These are phyloP conservation scores for Tragopan temminckii DNA, from an alignment of 2,797 vertebrate species.

Conservation along the genomic window DNA sequence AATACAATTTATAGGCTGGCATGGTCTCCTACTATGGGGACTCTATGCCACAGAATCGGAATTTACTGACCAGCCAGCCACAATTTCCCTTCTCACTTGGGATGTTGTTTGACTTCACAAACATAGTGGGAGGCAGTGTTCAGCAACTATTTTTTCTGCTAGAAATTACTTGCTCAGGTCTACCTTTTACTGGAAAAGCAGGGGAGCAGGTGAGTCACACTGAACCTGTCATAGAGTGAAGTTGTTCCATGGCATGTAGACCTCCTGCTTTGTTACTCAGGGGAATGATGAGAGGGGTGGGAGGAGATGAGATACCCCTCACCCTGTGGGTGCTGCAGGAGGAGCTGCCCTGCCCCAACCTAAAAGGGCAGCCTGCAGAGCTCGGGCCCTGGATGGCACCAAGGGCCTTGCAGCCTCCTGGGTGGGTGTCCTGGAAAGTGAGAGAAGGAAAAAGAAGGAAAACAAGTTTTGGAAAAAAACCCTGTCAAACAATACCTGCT, in stretches of 20 bases:
- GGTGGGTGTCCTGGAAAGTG: neutral
- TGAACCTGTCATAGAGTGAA: neutral
- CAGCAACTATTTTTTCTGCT: neutral
- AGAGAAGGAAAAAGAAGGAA: neutral
- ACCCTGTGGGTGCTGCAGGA: rapidly evolving
- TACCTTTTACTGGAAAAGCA: neutral
- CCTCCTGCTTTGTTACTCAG: neutral
- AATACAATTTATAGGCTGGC: neutral
- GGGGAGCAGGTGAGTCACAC: neutral
- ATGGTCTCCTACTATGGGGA: neutral
- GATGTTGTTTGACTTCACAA: neutral
- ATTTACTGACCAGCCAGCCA: neutral
- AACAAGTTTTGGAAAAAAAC: neutral
- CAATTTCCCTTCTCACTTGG: too few species aligned
- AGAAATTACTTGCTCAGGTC: neutral
- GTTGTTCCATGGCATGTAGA: neutral
- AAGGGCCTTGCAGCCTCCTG: neutral
- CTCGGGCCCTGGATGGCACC: neutral
- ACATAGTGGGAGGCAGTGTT: neutral
- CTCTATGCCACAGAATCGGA: neutral
- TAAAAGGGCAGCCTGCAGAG: neutral
- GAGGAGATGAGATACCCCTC: neutral
- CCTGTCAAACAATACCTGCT: neutral
- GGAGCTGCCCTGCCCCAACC: neutral
- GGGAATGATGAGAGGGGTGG: neutral